Percentiles rank a stretch among this genome's conserved stretches.
Conservation (phyloP, 2,888 invertebrate species). For the Unio delphinus region DNA sequence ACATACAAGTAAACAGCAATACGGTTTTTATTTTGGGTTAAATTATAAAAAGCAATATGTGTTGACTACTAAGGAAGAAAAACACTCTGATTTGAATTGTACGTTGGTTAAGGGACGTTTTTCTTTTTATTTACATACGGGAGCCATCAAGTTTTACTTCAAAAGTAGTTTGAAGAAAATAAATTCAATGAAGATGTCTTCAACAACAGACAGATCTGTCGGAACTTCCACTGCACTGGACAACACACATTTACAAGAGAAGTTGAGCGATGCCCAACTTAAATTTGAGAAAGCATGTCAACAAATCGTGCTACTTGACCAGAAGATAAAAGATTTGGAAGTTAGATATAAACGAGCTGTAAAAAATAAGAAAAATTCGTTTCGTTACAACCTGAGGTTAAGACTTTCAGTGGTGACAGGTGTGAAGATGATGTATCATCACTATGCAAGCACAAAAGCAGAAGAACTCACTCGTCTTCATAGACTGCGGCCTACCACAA, state of each 20-base stretch:
- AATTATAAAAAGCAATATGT: no score
- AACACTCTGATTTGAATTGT: no score
- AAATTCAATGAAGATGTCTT: no score
- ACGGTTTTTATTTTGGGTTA: no score
- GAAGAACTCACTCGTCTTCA: slow-evolving; percentile 59
- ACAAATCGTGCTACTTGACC: slow-evolving; percentile 63
- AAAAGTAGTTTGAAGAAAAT: no score
- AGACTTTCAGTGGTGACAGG: slow-evolving; percentile 64
- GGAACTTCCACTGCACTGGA: slow-evolving; percentile 28
- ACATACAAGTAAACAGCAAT: no score
- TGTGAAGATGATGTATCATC: slow-evolving; percentile 69
- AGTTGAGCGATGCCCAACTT: slow-evolving; percentile 41
- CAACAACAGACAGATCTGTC: no score
- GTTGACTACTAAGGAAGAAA: no score
- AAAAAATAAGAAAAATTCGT: slow-evolving; percentile 64
- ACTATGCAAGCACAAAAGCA: slow-evolving; percentile 65
- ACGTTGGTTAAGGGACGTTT: no score
- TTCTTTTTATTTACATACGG: no score
- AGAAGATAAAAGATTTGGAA: slow-evolving; percentile 64
- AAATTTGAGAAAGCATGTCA: slow-evolving; percentile 65
- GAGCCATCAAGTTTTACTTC: no score
- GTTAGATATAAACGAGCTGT: slow-evolving; percentile 63
- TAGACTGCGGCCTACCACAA: slow-evolving; percentile 26
- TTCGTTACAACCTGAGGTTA: slow-evolving; percentile 61
- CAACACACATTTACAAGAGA: slow-evolving; percentile 41